Evolutionary conservation across 2,888 invertebrate genomes (phyloP), one percentile per base, ranked within the genome.

Genomic region (Mayetiola destructor): DNA sequence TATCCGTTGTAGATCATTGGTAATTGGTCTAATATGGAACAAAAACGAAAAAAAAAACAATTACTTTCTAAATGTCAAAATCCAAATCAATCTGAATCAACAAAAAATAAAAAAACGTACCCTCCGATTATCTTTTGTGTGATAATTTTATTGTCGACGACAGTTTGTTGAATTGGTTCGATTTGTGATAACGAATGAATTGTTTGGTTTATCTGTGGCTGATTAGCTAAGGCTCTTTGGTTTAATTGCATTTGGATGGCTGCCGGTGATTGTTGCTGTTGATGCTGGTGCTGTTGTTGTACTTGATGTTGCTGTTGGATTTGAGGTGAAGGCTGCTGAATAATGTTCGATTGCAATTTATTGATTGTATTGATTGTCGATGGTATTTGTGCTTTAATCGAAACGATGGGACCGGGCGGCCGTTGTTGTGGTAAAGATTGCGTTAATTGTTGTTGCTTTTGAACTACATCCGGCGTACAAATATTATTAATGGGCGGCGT

Each of bases 261-360:
- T 48, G 27, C 27, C 4, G 23, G 32, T 32, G 32, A 12, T 14
- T 52, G 52, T 52, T 52, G 52, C 21, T 55, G 57, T 57, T 27
- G 60, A 55, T n/a, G 59, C 27, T 36, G 58, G 57, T 12, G 57
- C n/a, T 57, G 60, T 9, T 60, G 36, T 20, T 54, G 57, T 21
- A 21, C 55, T 39, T 42, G 56, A 30, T 58, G 60, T 30, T 56
- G 23, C 12, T 57, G 57, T 14, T 55, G 57, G 12, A 32, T 29
- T 55, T 9, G 48, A 27, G 56, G 56, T 23, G 56, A 12, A 32
- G 6, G 32, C 32, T 6, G 32, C 12, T 32, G 32, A 32, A 32
- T 12, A 32, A 32, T 42, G 40, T 12, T 14, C 52, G 27, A 29
- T 27, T 32, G 32, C 12, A 9, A 12, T 32, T 6, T 32, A 32